These are phyloP conservation scores for Channa argus DNA, from an alignment of 2,113 vertebrate species.

Conservation along the genomic window DNA sequence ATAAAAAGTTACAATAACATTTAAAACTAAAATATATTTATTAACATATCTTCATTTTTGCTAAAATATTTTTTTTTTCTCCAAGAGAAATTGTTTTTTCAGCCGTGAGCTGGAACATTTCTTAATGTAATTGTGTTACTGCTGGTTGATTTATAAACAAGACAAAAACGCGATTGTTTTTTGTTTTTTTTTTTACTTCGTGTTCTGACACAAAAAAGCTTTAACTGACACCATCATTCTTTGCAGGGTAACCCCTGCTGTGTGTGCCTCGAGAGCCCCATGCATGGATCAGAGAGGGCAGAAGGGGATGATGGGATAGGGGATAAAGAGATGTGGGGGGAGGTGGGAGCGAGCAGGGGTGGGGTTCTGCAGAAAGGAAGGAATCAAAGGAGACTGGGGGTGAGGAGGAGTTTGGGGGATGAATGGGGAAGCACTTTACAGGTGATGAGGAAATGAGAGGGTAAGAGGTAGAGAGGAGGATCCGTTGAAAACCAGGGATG, in stretches of 20 bases:
- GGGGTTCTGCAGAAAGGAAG: conserved; percentile 27
- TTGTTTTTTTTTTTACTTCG: too few species aligned
- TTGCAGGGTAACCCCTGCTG: conserved; percentile 51
- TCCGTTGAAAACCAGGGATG: conserved; percentile 43
- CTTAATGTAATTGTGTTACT: background rate
- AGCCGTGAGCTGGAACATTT: conserved; percentile 30
- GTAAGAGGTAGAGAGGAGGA: conserved; percentile 23
- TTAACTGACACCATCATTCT: conserved; percentile 23
- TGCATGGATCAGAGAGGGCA: conserved; percentile 56
- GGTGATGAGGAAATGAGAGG: conserved; percentile 38
- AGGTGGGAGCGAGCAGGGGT: background rate
- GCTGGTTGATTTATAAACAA: conserved; percentile 27
- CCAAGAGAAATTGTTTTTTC: conserved; percentile 2
- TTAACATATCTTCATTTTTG: too few species aligned
- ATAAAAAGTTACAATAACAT: too few species aligned
- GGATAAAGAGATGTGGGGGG: conserved; percentile 39
- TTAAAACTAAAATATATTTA: too few species aligned
- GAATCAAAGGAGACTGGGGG: conserved; percentile 22
- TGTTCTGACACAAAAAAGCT: background rate
- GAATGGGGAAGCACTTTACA: conserved; percentile 49
- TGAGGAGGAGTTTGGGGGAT: conserved; percentile 10
- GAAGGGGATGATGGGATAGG: conserved; percentile 23
- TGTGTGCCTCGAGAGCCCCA: conserved; percentile 42
- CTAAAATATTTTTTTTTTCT: background rate
- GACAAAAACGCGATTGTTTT: too few species aligned